Conservation (phyloP, 2,888 invertebrate genomes). For the Diabrotica balteata region DNA sequence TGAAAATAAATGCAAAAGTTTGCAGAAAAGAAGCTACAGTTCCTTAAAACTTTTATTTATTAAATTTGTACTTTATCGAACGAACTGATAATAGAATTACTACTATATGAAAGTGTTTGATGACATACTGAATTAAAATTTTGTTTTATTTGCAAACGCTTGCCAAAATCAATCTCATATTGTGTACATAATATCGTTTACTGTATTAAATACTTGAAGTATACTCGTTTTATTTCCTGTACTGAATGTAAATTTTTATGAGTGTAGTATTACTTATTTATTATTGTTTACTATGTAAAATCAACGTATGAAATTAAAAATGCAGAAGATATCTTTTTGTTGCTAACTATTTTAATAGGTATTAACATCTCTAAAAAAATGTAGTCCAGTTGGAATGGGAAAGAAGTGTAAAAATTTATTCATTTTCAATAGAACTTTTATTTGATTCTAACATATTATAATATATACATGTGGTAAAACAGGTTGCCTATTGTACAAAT, state of each 20-base stretch:
- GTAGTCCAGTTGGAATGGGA: too few relatives aligned
- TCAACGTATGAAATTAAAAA: not conserved
- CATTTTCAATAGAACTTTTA: too few relatives aligned
- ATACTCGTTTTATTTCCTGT: slow-evolving; percentile 19
- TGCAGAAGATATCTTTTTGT: too few relatives aligned
- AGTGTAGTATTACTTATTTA: slow-evolving; percentile 5
- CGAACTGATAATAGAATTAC: not conserved
- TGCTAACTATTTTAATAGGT: too few relatives aligned
- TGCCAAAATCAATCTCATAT: slow-evolving; percentile 12
- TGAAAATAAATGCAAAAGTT: too few relatives aligned
- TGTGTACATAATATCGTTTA: slow-evolving; percentile 10
- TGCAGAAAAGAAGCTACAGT: not conserved
- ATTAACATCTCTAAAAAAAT: too few relatives aligned
- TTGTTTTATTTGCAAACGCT: slow-evolving; percentile 5
- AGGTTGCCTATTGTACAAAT: too few relatives aligned
- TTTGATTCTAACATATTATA: too few relatives aligned
- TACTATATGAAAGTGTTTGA: not conserved
- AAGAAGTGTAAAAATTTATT: too few relatives aligned
- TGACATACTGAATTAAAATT: not conserved
- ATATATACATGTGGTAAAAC: too few relatives aligned
- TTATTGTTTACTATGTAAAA: slow-evolving; percentile 1
- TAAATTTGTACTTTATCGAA: slow-evolving; percentile 2
- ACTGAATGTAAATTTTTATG: slow-evolving; percentile 8
- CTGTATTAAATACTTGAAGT: slow-evolving; percentile 13
- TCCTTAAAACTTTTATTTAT: not conserved